Percentiles rank a stretch among this genome's conserved stretches.
These are phyloP conservation scores for Acyrthosiphon pisum DNA, from an alignment of 1,140 invertebrate species.

Conservation along the genomic window DNA sequence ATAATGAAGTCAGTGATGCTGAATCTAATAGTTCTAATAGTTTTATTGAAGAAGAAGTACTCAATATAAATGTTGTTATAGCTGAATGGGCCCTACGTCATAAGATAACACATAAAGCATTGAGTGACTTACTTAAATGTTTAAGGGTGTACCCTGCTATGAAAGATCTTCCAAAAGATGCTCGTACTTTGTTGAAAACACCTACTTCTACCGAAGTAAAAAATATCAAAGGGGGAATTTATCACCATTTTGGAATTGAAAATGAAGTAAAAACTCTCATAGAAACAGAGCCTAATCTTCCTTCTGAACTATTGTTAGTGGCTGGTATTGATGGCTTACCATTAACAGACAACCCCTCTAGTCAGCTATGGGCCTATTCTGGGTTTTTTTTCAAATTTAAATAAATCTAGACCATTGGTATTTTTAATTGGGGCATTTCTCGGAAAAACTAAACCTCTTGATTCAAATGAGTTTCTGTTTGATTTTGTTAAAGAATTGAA, in stretches of 20 bases:
- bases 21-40: background rate
- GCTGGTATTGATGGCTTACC: background rate
- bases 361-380: conserved; percentile 22
- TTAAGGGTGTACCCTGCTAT: background rate
- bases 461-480: background rate
- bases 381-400: conserved; percentile 1
- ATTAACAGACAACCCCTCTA: background rate
- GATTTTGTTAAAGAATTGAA: background rate
- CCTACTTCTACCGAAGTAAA: background rate
- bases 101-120: background rate
- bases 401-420: background rate
- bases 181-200: conserved; percentile 17
- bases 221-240: background rate
- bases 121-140: conserved; percentile 23
- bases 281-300: background rate
- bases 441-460: background rate
- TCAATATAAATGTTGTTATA: background rate
- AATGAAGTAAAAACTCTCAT: conserved; percentile 14
- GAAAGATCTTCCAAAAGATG: conserved; percentile 11
- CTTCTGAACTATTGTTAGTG: background rate
- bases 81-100: background rate
- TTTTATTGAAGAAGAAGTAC: background rate
- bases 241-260: conserved; percentile 23
- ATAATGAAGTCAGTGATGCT: background rate
- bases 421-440: conserved; percentile 2